These are phyloP conservation scores for Mythimna pallens DNA, from an alignment of 2,888 invertebrate genomes.

Conservation along the genomic window DNA sequence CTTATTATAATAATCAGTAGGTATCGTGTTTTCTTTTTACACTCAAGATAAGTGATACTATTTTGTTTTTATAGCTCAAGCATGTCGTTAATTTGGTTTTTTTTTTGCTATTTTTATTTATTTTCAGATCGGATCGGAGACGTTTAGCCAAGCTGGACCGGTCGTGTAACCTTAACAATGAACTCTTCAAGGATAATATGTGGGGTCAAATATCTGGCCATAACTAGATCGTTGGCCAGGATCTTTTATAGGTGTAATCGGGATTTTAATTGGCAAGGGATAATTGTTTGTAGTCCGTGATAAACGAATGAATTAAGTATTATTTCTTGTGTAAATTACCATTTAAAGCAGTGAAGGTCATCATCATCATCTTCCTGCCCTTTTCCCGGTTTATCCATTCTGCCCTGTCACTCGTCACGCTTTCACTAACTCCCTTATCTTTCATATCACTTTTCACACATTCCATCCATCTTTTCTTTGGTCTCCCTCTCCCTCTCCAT, in stretches of 20 bases:
- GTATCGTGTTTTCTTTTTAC: constrained; percentile 26
- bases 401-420: too few relatives aligned
- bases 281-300: too few relatives aligned
- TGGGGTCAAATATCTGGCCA: constrained; percentile 34
- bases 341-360: too few relatives aligned
- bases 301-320: too few relatives aligned
- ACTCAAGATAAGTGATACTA: constrained; percentile 1
- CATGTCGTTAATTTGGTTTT: background rate
- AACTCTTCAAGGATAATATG: constrained; percentile 70
- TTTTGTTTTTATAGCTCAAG: constrained; percentile 11
- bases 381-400: too few relatives aligned
- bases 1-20: background rate
- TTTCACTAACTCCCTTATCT: too few relatives aligned
- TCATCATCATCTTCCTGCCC: too few relatives aligned
- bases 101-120: constrained; percentile 17
- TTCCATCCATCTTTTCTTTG: too few relatives aligned
- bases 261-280: background rate
- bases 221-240: constrained; percentile 1
- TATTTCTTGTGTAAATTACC: too few relatives aligned
- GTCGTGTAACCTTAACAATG: constrained; percentile 56
- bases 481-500: too few relatives aligned
- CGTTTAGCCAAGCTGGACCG: constrained; percentile 33
- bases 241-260: background rate
- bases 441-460: too few relatives aligned
- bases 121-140: background rate